Percentiles rank a stretch among this genome's conserved stretches.
phyloP scores from a whole-genome alignment of 2,113 vertebrate genomes.

The Uria lomvia region DNA sequence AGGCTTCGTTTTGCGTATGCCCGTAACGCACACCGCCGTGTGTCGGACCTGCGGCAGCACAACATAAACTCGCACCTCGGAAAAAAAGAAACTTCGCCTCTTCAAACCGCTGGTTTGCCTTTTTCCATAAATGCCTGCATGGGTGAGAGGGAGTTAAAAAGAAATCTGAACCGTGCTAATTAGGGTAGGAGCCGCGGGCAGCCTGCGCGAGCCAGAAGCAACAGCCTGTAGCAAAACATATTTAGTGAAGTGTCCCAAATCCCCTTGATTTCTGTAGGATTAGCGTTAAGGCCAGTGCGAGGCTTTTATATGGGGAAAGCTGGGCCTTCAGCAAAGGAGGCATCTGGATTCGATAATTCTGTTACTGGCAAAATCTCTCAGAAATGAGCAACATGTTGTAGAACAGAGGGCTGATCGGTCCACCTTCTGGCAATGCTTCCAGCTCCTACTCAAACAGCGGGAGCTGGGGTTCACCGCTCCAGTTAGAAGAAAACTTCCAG shows the following conservation, averaged over 20 bases:
- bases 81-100: background rate
- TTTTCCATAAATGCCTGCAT: background rate
- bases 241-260: conserved; percentile 27
- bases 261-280: background rate
- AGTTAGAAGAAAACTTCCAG: background rate
- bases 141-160: background rate
- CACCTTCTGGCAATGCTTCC: background rate
- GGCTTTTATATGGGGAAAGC: background rate
- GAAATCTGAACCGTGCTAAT: background rate
- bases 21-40: rapidly evolving
- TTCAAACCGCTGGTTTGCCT: background rate
- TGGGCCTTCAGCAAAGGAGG: background rate
- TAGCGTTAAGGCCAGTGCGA: background rate
- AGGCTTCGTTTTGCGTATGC: background rate
- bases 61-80: background rate
- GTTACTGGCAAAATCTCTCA: background rate
- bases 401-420: background rate
- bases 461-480: background rate
- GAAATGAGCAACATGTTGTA: background rate
- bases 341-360: conserved; percentile 34
- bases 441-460: background rate
- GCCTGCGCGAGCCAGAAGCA: background rate
- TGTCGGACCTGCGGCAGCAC: background rate
- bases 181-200: background rate
- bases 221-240: background rate